Evolutionary conservation across 2,888 invertebrate genomes (phyloP).

Genomic region (Ophion costatus): DNA sequence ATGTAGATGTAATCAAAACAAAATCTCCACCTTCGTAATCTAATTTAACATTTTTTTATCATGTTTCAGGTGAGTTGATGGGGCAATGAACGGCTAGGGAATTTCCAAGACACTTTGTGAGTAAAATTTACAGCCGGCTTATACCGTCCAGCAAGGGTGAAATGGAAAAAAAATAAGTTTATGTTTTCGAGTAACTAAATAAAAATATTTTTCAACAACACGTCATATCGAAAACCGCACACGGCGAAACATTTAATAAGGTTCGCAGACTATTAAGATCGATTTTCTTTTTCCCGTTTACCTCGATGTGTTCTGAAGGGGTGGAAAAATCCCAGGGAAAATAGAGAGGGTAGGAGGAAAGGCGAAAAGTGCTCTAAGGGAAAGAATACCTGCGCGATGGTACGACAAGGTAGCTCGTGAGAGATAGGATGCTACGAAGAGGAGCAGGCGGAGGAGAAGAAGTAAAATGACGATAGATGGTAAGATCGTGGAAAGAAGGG

Average conservation of each 20-base stretch:
- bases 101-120: no score
- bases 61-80: no score
- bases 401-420: slow-evolving; percentile 19
- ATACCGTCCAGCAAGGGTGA: no score
- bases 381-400: slow-evolving; percentile 2
- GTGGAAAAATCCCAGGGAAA: neutral
- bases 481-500: slow-evolving; percentile 11
- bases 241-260: neutral
- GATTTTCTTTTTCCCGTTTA: neutral
- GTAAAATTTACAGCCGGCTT: no score
- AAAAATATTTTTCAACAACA: no score
- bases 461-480: slow-evolving; percentile 17
- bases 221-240: no score
- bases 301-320: neutral
- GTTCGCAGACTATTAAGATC: neutral
- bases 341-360: neutral
- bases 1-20: no score
- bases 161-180: no score
- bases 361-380: neutral
- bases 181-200: no score
- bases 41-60: no score
- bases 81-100: no score
- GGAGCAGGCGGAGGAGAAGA: neutral
- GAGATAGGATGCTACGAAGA: slow-evolving; percentile 18
- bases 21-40: no score